Conservation (phyloP, 2,797 vertebrate genomes). For the Clarias laeviceps region DNA sequence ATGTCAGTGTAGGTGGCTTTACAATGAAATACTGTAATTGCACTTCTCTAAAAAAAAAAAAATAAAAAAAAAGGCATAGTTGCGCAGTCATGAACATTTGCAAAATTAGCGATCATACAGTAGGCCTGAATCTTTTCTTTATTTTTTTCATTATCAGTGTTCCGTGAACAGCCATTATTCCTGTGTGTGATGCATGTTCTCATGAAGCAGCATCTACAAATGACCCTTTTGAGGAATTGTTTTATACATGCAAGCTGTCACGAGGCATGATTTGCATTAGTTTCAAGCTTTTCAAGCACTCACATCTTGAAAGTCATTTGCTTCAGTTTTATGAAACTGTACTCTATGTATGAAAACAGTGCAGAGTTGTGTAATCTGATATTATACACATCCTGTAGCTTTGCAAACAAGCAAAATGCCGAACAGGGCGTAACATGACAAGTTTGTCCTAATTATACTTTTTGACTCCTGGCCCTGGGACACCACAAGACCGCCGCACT, state of each 20-base stretch:
- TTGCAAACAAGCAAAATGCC: neutral
- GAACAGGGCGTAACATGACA: neutral
- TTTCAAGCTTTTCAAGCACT: neutral
- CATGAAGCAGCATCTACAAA: neutral
- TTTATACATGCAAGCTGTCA: neutral
- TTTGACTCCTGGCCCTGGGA: neutral
- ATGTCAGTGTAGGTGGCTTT: neutral
- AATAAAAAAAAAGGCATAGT: no score
- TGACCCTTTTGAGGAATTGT: neutral
- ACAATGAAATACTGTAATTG: slow-evolving; percentile 4
- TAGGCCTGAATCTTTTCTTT: neutral
- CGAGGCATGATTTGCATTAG: neutral
- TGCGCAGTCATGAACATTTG: neutral
- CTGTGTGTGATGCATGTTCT: neutral
- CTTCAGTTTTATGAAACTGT: neutral
- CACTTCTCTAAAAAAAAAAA: neutral
- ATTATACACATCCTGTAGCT: neutral
- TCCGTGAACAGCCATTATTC: neutral
- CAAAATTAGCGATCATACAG: neutral
- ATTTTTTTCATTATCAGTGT: neutral
- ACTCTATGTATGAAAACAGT: neutral
- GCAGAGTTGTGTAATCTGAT: neutral
- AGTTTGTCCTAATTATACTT: neutral
- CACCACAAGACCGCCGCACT: neutral
- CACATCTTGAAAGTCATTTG: neutral